Conservation (phyloP, 2,888 invertebrate species). For the Erebia aethiops region DNA sequence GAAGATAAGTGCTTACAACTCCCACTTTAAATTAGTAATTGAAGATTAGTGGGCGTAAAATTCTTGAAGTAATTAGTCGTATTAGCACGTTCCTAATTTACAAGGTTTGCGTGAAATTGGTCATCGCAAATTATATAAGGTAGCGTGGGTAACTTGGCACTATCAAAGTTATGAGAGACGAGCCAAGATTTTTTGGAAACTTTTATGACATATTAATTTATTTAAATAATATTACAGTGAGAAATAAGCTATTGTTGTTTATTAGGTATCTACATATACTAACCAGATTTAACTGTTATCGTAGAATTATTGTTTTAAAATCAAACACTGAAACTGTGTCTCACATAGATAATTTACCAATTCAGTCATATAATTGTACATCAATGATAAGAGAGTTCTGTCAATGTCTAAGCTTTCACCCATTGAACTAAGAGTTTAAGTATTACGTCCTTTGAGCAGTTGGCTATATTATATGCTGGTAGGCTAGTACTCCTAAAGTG, state of each 20-base stretch:
- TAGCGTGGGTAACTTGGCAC: constrained; percentile 33
- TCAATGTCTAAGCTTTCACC: no score
- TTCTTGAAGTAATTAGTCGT: constrained; percentile 34
- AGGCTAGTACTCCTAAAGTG: no score
- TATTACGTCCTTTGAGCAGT: no score
- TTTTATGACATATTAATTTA: neutral
- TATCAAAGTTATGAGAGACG: neutral
- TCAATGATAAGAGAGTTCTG: no score
- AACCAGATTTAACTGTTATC: no score
- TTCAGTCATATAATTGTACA: no score
- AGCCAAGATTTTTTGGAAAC: constrained; percentile 1
- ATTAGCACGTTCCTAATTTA: constrained; percentile 27
- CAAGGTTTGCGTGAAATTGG: constrained; percentile 24
- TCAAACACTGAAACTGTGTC: no score
- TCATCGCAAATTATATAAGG: constrained; percentile 16
- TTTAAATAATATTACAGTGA: neutral
- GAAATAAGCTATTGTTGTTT: neutral
- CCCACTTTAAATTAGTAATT: neutral
- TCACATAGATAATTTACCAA: no score
- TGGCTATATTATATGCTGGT: no score
- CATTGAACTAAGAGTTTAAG: no score
- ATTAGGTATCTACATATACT: no score
- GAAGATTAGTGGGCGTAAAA: constrained; percentile 6
- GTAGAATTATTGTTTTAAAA: no score
- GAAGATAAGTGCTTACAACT: neutral